phyloP scores from a whole-genome alignment of 2,797 vertebrate genomes.

The Psittacula derbiana region DNA sequence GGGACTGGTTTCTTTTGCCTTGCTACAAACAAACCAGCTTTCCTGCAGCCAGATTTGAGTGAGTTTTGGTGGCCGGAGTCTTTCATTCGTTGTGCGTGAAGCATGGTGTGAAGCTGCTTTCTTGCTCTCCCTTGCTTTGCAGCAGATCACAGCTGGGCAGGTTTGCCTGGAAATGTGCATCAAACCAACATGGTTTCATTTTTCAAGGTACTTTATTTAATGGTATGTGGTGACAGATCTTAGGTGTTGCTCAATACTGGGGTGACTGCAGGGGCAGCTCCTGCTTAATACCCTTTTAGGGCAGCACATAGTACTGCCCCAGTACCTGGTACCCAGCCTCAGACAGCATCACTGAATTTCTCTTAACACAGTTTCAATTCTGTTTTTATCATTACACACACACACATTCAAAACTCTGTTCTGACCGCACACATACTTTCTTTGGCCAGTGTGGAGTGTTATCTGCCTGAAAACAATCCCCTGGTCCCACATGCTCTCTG shows the following conservation, averaged over 20 bases:
- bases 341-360: not conserved
- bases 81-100: not conserved
- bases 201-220: not conserved
- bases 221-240: not conserved
- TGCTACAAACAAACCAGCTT: not conserved
- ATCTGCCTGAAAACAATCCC: not conserved
- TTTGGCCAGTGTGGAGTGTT: not conserved
- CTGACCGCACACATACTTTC: not conserved
- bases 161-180: not conserved
- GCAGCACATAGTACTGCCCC: not conserved
- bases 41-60: not conserved
- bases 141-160: not conserved
- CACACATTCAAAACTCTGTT: not conserved
- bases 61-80: not conserved
- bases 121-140: not conserved
- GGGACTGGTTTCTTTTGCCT: not conserved
- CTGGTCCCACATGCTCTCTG: not conserved
- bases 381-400: not conserved
- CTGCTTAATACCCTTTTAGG: not conserved
- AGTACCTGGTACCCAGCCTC: not conserved
- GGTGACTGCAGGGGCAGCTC: not conserved
- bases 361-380: not conserved
- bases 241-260: not conserved
- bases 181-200: fast-evolving
- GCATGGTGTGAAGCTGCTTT: not conserved